These are phyloP conservation scores for Balearica regulorum DNA, from an alignment of 2,797 vertebrate species.

Conservation along the genomic window DNA sequence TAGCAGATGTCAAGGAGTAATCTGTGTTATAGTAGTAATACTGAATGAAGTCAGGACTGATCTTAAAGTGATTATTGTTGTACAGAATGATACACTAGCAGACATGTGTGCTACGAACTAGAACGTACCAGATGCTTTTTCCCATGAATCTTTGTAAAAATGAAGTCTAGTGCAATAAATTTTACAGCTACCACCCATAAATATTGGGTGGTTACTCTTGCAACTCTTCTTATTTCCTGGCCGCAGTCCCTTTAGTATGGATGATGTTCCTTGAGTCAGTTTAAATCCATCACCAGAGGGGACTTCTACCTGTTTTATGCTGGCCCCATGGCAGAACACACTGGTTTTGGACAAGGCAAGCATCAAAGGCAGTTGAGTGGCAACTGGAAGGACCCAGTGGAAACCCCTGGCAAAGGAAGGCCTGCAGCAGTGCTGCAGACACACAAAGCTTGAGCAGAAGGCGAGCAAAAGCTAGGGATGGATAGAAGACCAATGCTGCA, in stretches of 20 bases:
- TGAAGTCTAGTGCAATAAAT: neutral
- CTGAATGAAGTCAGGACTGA: neutral
- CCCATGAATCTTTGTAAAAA: neutral
- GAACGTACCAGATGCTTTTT: neutral
- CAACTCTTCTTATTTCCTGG: constrained; percentile 51
- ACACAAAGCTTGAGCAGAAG: neutral
- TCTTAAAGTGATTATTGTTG: neutral
- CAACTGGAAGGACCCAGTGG: constrained; percentile 13
- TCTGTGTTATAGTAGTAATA: neutral
- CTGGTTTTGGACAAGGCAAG: neutral
- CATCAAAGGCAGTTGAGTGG: neutral
- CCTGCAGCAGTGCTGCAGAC: fast-evolving
- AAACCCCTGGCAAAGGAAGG: neutral
- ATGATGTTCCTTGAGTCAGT: neutral
- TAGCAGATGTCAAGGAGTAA: neutral
- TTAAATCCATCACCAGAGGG: neutral
- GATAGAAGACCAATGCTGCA: neutral
- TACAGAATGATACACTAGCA: neutral
- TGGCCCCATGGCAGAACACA: neutral
- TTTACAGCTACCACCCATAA: neutral
- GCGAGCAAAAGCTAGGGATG: neutral
- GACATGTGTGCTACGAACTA: neutral
- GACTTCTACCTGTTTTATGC: constrained; percentile 18
- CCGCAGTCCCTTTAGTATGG: neutral
- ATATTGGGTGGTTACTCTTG: neutral